These are phyloP conservation scores for Neodiprion virginianus DNA, from an alignment of 1,140 invertebrate species.

Conservation along the genomic window DNA sequence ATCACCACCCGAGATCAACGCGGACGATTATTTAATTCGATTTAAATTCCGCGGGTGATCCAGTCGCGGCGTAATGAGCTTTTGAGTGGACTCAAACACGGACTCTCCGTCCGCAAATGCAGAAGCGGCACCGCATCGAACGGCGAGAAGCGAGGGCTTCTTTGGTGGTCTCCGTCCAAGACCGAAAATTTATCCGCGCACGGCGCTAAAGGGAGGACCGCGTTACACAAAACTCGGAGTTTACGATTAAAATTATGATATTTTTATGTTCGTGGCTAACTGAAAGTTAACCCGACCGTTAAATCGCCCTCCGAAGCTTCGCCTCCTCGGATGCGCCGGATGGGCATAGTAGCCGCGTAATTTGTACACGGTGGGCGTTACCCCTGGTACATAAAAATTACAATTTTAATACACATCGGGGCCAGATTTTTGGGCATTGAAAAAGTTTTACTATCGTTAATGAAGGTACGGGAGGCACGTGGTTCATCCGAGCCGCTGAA, in stretches of 20 bases:
- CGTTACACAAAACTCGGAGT: conserved; percentile 34
- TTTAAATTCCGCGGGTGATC: conserved; percentile 40
- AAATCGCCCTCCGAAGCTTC: conserved; percentile 31
- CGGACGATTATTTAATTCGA: conserved; percentile 40
- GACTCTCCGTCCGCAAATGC: not conserved
- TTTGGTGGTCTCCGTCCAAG: conserved; percentile 45
- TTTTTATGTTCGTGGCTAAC: conserved; percentile 50
- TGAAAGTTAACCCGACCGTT: conserved; percentile 50
- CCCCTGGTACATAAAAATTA: conserved; percentile 14
- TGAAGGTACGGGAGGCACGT: conserved; percentile 5
- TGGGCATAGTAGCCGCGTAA: conserved; percentile 1
- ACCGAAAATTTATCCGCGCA: conserved; percentile 37
- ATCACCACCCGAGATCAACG: not conserved
- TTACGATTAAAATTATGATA: conserved; percentile 54
- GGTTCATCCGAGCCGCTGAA: conserved; percentile 14
- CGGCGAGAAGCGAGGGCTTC: conserved; percentile 20
- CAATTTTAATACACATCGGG: not conserved
- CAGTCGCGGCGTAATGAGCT: conserved; percentile 39
- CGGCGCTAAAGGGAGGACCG: conserved; percentile 29
- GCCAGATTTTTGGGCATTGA: conserved; percentile 25
- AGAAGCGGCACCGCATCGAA: conserved; percentile 17
- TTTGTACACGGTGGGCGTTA: conserved; percentile 39
- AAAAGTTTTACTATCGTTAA: conserved; percentile 20
- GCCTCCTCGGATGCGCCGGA: not conserved
- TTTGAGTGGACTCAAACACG: conserved; percentile 37